Base-by-base conservation (phyloP, 1,140 invertebrate genomes). In the Tetranychus cinnabarinus region DNA sequence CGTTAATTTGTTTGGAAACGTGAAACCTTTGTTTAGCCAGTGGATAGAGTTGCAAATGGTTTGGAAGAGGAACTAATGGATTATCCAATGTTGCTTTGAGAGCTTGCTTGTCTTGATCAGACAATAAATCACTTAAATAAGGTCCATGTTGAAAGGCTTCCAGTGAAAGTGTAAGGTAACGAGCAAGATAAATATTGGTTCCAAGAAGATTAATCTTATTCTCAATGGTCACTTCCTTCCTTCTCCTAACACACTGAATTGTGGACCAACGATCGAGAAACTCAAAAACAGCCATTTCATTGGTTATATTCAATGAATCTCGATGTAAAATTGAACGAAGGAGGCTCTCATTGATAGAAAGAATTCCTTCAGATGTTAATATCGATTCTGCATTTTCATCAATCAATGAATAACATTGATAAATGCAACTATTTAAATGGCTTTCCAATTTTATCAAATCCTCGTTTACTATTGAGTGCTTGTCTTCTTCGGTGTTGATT, bases 121-220 rank as follows among this genome's bases (percentile, higher is more conserved):
- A 68, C 3, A 77, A 68, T 5, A 76, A 59, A 10, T 70, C 70
- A 35, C 72, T 73, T 33, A 64, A 64, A 58, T 69, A 69, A 10
- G 75, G 74, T 3, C 74, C 78, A 0, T 70, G 66, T 42, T 76
- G 69, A 63, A 82, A 80, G 64, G 81, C 78, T 62, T 77, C 75
- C 7, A 77, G 74, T 10, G 71, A 75, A 75, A 84, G 80, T 3
- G 79, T 66, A 55, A 82, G 69, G 65, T 82, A 84, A 2, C 82
- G 73, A 10, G 81, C 79, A 54, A 77, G 78, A 65, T 78, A 83
- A 2, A 83, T 68, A 35, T 78, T 75, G 13, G 81, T 80, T 0
- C 71, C 69, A 0, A 84, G 70, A 4, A 81, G 76, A 15, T 72
- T 68, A 6, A 82, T 72, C 56, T 78, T 78, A 65, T 82, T 82